Base-by-base conservation (phyloP, 2,113 vertebrate species). In the Nematolebias whitei region DNA sequence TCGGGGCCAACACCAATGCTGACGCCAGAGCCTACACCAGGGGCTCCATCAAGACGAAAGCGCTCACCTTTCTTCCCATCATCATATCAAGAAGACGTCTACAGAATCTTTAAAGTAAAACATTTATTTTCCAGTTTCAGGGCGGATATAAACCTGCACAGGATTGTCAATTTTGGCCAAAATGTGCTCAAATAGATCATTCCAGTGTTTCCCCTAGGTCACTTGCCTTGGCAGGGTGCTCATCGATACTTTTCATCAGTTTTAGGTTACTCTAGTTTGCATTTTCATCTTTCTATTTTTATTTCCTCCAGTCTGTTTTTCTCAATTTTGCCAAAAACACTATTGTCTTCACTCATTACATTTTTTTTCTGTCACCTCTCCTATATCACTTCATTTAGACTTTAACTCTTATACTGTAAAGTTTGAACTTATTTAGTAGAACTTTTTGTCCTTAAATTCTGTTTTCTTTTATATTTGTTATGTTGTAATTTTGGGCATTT, bases 101-200 rank as follows among this genome's bases (percentile, higher is more conserved):
- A 86, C 83, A 85, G 58, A 59, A 50, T 89, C 29, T 93, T 92
- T 63, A 85, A 86, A 78, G 91, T 92, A 82, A 54, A 67, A 39
- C 22, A 35, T 18, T 22, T 7, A 0, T 50, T 9, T 1, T 12
- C 26, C 35, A 22, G 7, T 11, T 41, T 19, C 19, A 29, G 15
- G n/a, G 2, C 20, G 23, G 8, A 12, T 54, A 18, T n/a, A n/a
- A 0, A 23, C 10, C 13, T 41, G 11, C 32, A 16, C 5, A 16
- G 16, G 0, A 12, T 26, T 57, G 2, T 16, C 29, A 7, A 26
- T 41, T 26, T 57, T n/a, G 51, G 15, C 10, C 26, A 29, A 16
- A 18, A 2, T 29, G 18, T 29, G 16, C 23, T 22, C 20, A 22
- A 51, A 24, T 26, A 15, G 22, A 29, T 29, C 12, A 51, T 26